Evolutionary conservation across 2,888 invertebrate species (phyloP).

Genomic region (Pinctada fucata): DNA sequence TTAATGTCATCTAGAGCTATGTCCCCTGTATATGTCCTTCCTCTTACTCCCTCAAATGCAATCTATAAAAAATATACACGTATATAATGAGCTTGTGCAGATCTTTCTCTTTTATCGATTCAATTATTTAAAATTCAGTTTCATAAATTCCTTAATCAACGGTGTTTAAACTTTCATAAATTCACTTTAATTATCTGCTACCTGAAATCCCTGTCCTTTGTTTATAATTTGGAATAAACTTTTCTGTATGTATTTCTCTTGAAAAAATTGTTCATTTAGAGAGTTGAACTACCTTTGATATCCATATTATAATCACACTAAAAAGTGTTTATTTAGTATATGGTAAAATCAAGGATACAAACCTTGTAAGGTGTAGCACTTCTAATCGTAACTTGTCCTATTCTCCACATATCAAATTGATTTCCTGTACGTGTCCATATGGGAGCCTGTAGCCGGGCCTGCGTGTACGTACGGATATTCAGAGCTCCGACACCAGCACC

Average conservation of each 20-base stretch:
- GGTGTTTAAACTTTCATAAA: neutral
- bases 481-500: conserved; percentile 65
- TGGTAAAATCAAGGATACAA: neutral
- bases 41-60: conserved; percentile 68
- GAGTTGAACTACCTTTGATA: no score
- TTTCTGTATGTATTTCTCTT: no score
- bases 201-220: no score
- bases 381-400: conserved; percentile 59
- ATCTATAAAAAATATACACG: conserved; percentile 51
- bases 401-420: conserved; percentile 66
- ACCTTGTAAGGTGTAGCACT: conserved; percentile 65
- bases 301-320: no score
- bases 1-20: conserved; percentile 71
- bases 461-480: conserved; percentile 54
- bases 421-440: conserved; percentile 64
- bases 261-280: no score
- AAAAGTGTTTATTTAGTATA: no score
- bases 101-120: no score
- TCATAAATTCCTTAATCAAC: neutral
- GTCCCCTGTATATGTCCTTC: conserved; percentile 57
- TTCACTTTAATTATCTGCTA: no score
- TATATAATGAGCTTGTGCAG: no score
- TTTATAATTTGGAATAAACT: no score
- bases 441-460: conserved; percentile 44
- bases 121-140: no score